Conservation (phyloP, 1,140 invertebrate species). For the Drosophila nigrodunni region DNA sequence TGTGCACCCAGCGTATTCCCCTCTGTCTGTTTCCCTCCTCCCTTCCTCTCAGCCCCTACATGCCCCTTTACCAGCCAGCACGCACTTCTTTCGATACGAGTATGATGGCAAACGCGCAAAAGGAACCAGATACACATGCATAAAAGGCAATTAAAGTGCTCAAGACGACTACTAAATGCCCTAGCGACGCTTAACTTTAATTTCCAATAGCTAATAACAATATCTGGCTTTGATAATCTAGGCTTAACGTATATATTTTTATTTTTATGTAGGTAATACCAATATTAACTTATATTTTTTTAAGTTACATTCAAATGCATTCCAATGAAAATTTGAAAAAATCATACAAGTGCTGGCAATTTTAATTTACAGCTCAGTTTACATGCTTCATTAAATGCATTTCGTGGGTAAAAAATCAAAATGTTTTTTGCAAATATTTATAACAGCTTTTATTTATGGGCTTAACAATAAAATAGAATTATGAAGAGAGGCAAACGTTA, state of each 20-base stretch:
- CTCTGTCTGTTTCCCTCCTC: neutral
- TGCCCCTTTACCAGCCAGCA: slow-evolving; percentile 23
- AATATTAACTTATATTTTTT: no score
- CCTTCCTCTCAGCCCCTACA: neutral
- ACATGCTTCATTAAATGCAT: neutral
- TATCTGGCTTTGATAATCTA: no score
- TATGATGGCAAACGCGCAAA: slow-evolving; percentile 23
- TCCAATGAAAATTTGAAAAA: no score
- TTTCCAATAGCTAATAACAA: no score
- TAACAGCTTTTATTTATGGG: neutral
- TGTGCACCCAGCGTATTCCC: slow-evolving; percentile 21
- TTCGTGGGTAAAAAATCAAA: neutral
- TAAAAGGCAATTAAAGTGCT: neutral
- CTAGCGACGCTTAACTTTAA: neutral
- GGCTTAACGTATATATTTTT: no score
- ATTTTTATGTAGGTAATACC: no score
- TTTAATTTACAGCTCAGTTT: neutral
- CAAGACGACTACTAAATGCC: neutral
- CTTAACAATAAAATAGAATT: neutral
- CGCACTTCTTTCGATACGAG: slow-evolving; percentile 21
- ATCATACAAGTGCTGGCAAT: no score
- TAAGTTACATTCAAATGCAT: no score
- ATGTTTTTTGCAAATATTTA: neutral
- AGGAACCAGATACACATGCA: slow-evolving; percentile 12
- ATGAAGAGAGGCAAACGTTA: neutral